Percentiles rank a stretch among this genome's conserved stretches.
phyloP scores from a whole-genome alignment of 2,113 vertebrate species.

The Antechinus flavipes region DNA sequence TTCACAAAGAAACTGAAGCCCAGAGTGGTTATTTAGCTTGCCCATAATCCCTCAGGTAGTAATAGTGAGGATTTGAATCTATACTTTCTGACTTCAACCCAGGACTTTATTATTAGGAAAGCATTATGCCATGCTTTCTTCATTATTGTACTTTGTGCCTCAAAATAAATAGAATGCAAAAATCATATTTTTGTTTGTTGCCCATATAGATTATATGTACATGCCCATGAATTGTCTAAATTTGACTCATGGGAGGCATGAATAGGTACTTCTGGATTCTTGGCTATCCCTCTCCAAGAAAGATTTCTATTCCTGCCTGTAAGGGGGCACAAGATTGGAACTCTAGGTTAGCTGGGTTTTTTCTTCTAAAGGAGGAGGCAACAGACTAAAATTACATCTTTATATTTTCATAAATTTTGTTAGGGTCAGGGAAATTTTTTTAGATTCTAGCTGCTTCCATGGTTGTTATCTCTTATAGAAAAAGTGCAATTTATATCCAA shows the following conservation, averaged over 20 bases:
- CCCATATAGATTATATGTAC: background rate
- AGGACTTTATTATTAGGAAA: background rate
- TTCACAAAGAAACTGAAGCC: background rate
- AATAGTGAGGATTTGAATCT: background rate
- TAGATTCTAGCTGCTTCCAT: background rate
- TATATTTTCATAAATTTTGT: background rate
- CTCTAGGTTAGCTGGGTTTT: background rate
- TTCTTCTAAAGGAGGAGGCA: background rate
- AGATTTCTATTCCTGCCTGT: background rate
- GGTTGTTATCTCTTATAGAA: background rate
- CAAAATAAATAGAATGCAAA: background rate
- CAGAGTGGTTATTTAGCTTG: background rate
- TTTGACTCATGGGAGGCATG: background rate
- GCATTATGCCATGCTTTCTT: background rate
- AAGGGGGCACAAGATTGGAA: background rate
- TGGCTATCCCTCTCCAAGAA: background rate
- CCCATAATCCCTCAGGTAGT: background rate
- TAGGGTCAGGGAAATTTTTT: background rate
- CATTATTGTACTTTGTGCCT: background rate
- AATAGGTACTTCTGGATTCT: background rate
- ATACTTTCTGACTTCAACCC: background rate
- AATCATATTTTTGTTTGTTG: background rate
- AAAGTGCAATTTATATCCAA: background rate
- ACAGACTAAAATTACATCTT: background rate
- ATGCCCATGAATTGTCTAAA: background rate